Base-by-base conservation (phyloP, 2,888 invertebrate species). In the Nymphalis c-album region DNA sequence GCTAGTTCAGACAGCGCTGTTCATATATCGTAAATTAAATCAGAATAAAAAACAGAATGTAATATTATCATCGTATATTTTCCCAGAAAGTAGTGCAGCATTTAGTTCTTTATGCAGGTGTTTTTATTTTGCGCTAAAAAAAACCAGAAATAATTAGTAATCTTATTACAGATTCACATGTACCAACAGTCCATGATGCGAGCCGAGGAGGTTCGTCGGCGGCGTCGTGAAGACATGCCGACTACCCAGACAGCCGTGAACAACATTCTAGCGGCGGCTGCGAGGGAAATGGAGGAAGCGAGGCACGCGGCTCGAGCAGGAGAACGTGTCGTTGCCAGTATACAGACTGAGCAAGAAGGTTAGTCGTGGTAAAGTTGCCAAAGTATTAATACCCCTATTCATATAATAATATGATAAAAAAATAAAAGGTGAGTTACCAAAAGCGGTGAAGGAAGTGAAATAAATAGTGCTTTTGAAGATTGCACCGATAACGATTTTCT, bases 181-280 rank as follows among this genome's bases (percentile, higher is more conserved):
- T 93, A 93, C 80, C 93, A 93, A 75, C 93, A 92, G 73, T 91
- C 92, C 1, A 92, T 93, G 93, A 91, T 92, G 90, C 85, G 92
- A 0, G 91, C 91, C 0, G 91, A 92, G 67, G 90, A 91, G 76
- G 85, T 90, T 17, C 83, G 91, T 0, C 82, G 91, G 40, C 85
- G 92, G 17, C 91, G 91, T 45, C 86, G 90, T 26, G 88, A 87
- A n/a, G 89, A 91, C 70, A 77, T 85, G 18, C 85, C 91, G 0
- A 85, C 85, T 7, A 91, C 91, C 2, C 90, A 92, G 72, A 90
- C 92, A 0, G 92, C 91, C 0, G 92, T 92, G 48, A 92, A 91
- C 80, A 92, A 92, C 74, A 92, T 92, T 75, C 76, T 92, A 53
- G 92, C 92, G 0, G 92, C 92, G 0, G 92, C 92, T 0, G 92